These are phyloP conservation scores for Gastracanthus pulcherrimus DNA, from an alignment of 2,888 invertebrate genomes.

Conservation along the genomic window DNA sequence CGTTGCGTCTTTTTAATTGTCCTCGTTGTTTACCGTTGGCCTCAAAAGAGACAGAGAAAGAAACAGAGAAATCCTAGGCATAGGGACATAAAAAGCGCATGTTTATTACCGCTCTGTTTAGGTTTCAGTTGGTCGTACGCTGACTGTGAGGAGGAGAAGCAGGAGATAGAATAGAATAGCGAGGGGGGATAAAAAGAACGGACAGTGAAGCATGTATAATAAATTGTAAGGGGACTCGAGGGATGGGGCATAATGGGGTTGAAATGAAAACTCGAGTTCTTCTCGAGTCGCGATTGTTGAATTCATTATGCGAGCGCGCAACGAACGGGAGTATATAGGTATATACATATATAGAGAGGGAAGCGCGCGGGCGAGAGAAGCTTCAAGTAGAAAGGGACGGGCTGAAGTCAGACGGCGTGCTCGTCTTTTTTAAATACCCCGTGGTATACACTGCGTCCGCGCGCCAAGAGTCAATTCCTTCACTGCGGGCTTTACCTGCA, in stretches of 20 bases:
- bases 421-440: conserved; percentile 1
- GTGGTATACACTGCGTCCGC: background rate
- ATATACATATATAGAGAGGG: background rate
- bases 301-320: conserved; percentile 47
- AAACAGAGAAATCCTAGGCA: background rate
- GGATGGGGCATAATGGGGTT: conserved; percentile 42
- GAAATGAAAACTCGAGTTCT: conserved; percentile 48
- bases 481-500: background rate
- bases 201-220: conserved; percentile 51
- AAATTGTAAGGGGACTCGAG: conserved; percentile 57
- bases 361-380: too few species aligned
- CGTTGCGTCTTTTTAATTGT: background rate
- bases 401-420: conserved; percentile 7
- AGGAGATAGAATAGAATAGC: background rate
- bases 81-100: background rate
- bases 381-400: conserved; percentile 18
- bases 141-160: background rate
- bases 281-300: conserved; percentile 50
- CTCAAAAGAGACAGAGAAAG: background rate
- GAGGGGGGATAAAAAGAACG: background rate
- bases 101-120: conserved; percentile 5
- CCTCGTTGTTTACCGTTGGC: background rate
- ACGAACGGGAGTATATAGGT: too few species aligned
- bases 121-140: background rate
- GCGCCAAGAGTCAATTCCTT: background rate